Evolutionary conservation across 2,888 invertebrate genomes (phyloP).

Genomic region (Xestia xanthographa): DNA sequence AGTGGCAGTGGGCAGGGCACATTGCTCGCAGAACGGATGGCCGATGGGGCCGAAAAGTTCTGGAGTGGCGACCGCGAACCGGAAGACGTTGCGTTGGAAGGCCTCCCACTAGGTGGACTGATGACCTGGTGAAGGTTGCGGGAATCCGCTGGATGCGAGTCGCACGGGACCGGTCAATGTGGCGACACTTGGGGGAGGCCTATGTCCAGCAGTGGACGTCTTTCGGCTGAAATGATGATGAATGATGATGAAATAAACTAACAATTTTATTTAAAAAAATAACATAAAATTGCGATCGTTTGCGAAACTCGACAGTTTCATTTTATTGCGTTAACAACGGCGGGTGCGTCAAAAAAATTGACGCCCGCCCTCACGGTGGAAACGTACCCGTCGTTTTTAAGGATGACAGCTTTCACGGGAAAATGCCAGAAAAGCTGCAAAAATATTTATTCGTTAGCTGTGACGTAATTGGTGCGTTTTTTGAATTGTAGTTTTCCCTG

Average conservation of each 20-base stretch:
- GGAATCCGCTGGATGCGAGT: too few species aligned
- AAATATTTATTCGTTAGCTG: conserved; percentile 34
- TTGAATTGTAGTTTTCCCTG: not conserved
- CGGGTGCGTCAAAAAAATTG: conserved; percentile 55
- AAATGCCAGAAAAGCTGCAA: conserved; percentile 24
- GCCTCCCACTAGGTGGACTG: too few species aligned
- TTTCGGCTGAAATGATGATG: too few species aligned
- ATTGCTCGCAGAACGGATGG: too few species aligned
- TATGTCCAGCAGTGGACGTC: too few species aligned
- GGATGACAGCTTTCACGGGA: conserved; percentile 45
- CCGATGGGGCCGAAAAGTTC: too few species aligned
- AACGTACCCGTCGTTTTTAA: conserved; percentile 40
- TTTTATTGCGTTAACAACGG: conserved; percentile 53
- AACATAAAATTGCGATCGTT: conserved; percentile 38
- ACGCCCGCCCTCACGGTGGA: conserved; percentile 22
- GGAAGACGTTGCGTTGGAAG: too few species aligned
- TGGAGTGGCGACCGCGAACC: too few species aligned
- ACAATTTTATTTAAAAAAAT: conserved; percentile 19
- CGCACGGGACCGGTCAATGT: too few species aligned
- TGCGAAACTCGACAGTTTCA: conserved; percentile 51
- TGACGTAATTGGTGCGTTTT: conserved; percentile 23
- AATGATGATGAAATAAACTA: not conserved
- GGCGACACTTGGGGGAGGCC: too few species aligned
- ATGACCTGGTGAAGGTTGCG: too few species aligned
- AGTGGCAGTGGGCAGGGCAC: too few species aligned